These are phyloP conservation scores for Idaea straminata DNA, from an alignment of 2,888 invertebrate species.

Conservation along the genomic window DNA sequence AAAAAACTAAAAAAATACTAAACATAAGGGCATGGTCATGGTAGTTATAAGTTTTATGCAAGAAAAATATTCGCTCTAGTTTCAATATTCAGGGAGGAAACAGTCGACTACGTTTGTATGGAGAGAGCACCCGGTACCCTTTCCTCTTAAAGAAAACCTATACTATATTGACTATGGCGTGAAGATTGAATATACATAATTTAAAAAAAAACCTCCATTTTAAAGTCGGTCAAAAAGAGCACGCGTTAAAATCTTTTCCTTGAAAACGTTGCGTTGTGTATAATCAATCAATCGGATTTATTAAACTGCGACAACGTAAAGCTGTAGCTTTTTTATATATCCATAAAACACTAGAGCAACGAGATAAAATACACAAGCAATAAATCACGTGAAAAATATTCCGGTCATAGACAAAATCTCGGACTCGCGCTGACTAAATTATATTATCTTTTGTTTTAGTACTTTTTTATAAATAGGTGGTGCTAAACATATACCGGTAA, in stretches of 20 bases:
- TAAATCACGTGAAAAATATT: constrained; percentile 35
- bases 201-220: background rate
- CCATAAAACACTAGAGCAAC: constrained; percentile 27
- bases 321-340: constrained; percentile 3
- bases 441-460: constrained; percentile 53
- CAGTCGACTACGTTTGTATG: too few species aligned
- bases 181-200: too few species aligned
- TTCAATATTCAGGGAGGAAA: too few species aligned
- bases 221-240: constrained; percentile 1
- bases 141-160: too few species aligned
- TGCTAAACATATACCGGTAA: constrained; percentile 45
- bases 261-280: constrained; percentile 8
- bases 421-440: constrained; percentile 39
- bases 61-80: too few species aligned
- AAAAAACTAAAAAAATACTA: too few species aligned
- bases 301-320: constrained; percentile 17
- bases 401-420: constrained; percentile 35
- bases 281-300: background rate
- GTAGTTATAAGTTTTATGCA: too few species aligned
- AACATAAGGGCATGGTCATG: too few species aligned
- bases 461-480: constrained; percentile 56
- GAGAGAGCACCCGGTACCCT: too few species aligned
- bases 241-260: constrained; percentile 23
- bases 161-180: too few species aligned
- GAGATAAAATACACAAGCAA: constrained; percentile 33